Conservation (phyloP, 2,797 vertebrate species). For the Betta splendens region DNA sequence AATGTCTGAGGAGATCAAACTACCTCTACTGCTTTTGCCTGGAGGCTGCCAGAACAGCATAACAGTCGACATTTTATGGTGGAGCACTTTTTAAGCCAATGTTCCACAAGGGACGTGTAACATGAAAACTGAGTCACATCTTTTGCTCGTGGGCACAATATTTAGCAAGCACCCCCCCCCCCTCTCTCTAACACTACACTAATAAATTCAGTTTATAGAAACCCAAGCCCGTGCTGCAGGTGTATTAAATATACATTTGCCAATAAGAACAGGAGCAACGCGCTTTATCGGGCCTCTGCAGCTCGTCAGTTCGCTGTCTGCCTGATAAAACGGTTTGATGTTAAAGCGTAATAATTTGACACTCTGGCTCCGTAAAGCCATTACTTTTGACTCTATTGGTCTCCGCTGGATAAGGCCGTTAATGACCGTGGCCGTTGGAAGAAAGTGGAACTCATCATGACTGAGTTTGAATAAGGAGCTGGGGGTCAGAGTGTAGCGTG, state of each 20-base stretch:
- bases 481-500: conserved; percentile 52
- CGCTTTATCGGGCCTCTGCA: conserved; percentile 8
- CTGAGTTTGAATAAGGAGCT: conserved; percentile 58
- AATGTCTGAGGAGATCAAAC: conserved; percentile 53
- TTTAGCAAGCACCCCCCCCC: conserved; percentile 57
- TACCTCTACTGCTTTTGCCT: conserved; percentile 50
- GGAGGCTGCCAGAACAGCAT: conserved; percentile 43
- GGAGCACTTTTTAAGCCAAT: conserved; percentile 66
- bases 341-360: conserved; percentile 36
- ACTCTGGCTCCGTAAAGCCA: conserved; percentile 35
- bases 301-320: not conserved
- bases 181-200: conserved; percentile 40
- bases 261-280: not conserved
- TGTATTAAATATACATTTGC: conserved; percentile 42
- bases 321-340: conserved; percentile 36
- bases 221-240: conserved; percentile 28
- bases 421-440: conserved; percentile 43
- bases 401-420: conserved; percentile 26
- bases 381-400: conserved; percentile 42
- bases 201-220: conserved; percentile 49
- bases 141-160: conserved; percentile 65
- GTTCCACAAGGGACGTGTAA: conserved; percentile 62
- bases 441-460: conserved; percentile 51
- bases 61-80: conserved; percentile 65
- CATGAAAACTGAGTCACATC: conserved; percentile 65